Conservation (phyloP, 2,888 invertebrate genomes). For the Hirtodrosophila confusa region DNA sequence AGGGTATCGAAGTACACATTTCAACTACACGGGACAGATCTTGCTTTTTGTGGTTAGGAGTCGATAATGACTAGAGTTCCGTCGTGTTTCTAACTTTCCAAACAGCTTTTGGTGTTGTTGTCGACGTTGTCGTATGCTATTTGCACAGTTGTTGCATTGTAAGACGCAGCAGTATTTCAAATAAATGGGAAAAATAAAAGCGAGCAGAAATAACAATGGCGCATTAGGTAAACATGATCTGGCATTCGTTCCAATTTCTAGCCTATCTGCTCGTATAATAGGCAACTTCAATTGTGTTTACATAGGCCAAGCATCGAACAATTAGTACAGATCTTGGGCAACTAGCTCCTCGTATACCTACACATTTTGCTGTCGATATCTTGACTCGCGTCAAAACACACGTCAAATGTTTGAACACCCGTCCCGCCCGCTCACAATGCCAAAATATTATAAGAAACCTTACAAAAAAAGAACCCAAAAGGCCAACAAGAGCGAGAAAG, state of each 20-base stretch:
- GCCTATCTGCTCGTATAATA: slow-evolving; percentile 51
- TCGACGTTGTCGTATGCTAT: slow-evolving; percentile 72
- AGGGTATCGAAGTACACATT: slow-evolving; percentile 32
- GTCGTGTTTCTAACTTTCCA: slow-evolving; percentile 73
- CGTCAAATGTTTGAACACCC: slow-evolving; percentile 82
- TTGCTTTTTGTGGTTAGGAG: slow-evolving; percentile 23
- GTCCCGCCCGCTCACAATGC: slow-evolving; percentile 24
- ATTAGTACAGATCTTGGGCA: slow-evolving; percentile 61
- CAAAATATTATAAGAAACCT: background rate
- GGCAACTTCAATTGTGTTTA: slow-evolving; percentile 67
- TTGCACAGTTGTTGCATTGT: slow-evolving; percentile 79
- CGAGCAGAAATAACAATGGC: slow-evolving; percentile 69
- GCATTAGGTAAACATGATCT: slow-evolving; percentile 78
- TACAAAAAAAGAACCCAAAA: slow-evolving; percentile 20
- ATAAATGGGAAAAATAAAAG: slow-evolving; percentile 65
- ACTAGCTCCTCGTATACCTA: slow-evolving; percentile 17
- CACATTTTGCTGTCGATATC: slow-evolving; percentile 23
- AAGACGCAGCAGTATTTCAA: slow-evolving; percentile 59
- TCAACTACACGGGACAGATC: slow-evolving; percentile 29
- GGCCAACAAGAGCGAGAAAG: slow-evolving; percentile 36
- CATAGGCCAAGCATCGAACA: slow-evolving; percentile 59
- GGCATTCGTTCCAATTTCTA: slow-evolving; percentile 75
- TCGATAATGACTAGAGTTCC: slow-evolving; percentile 50
- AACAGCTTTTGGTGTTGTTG: slow-evolving; percentile 64
- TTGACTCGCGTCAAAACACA: slow-evolving; percentile 82